Base-by-base conservation (phyloP, 2,888 invertebrate genomes). In the Dyspetes luteomarginatus region DNA sequence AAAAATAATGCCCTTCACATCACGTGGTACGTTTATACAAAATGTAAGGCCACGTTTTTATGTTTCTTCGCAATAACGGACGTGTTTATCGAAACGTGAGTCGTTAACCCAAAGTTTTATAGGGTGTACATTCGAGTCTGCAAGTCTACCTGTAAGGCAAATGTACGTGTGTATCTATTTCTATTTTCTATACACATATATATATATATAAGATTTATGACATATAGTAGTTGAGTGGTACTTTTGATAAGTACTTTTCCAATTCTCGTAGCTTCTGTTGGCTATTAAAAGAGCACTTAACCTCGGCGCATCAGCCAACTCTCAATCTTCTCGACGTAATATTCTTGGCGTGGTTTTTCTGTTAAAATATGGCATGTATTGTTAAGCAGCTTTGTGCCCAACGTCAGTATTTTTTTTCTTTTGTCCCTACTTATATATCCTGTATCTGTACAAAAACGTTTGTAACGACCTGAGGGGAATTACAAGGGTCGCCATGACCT, bases 161-260 rank as follows among this genome's bases (percentile, higher is more conserved):
- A 36, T 12, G 4, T 36, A 12, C 9, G 12, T 12, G 12, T 2
- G 36, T 36, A 36, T 1, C 7, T 36, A 12, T 0, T 0, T 0
- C 0, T 12, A 12, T 12, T 2, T 36, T 36, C 9, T 12, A 3
- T 36, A n/a, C n/a, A n/a, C 36, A 12, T 36, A 3, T 12, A 3
- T 36, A 22, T 22, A 24, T 28, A 45, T 43, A 58, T 60, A 30
- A n/a, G 26, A 43, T 30, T 58, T 22, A 71, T 71, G n/a, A 22
- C 24, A 30, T 30, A 22, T 19, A 7, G 9, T 15, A 43, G 19
- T 19, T 26, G 4, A 9, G 9, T 15, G 50, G 41, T 68, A 62
- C 68, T 60, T 76, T 68, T 68, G 75, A 68, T 75, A 68, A 75
- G 68, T 68, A 48, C 60, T 52, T 52, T 62, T 68, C 52, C 75